phyloP scores from a whole-genome alignment of 2,113 vertebrate genomes.

The Clinocottus analis region DNA sequence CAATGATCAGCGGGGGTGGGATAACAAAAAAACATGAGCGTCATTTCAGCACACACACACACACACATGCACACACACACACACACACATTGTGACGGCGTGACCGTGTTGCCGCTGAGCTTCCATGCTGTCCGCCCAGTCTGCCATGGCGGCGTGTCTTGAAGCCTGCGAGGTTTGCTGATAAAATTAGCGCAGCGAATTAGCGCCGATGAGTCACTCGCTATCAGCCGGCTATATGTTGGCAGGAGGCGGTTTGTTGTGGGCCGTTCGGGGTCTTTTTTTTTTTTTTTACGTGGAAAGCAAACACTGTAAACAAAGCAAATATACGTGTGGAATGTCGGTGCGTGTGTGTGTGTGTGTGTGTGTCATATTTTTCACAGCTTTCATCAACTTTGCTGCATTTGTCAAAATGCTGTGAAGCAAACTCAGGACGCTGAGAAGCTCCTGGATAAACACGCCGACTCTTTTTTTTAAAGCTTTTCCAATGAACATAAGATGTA shows the following conservation, averaged over 20 bases:
- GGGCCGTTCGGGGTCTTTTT: slow-evolving; percentile 43
- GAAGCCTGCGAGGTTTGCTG: slow-evolving; percentile 52
- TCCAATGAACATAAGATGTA: neutral
- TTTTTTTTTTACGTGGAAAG: slow-evolving; percentile 58
- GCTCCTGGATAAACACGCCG: neutral
- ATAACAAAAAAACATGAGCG: neutral
- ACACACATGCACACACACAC: neutral
- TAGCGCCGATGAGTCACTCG: slow-evolving; percentile 72
- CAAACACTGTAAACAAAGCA: slow-evolving; percentile 36
- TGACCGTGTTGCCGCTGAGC: slow-evolving; percentile 32
- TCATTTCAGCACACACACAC: neutral
- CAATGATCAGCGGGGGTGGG: neutral
- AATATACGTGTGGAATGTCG: slow-evolving; percentile 26
- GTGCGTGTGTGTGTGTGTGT: neutral
- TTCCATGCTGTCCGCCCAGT: slow-evolving; percentile 46
- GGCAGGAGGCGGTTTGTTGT: slow-evolving; percentile 61
- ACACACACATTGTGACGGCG: no score
- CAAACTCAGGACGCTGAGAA: neutral
- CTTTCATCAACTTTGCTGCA: no score
- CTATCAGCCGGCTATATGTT: slow-evolving; percentile 62
- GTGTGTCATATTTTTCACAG: no score
- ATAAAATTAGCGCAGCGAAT: slow-evolving; percentile 73
- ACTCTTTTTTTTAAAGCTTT: neutral
- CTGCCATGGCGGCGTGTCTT: slow-evolving; percentile 50
- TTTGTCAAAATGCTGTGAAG: no score